Evolutionary conservation across 2,797 vertebrate species (phyloP), one percentile per base, ranked within the genome.

Genomic region (Lagorchestes hirsutus): DNA sequence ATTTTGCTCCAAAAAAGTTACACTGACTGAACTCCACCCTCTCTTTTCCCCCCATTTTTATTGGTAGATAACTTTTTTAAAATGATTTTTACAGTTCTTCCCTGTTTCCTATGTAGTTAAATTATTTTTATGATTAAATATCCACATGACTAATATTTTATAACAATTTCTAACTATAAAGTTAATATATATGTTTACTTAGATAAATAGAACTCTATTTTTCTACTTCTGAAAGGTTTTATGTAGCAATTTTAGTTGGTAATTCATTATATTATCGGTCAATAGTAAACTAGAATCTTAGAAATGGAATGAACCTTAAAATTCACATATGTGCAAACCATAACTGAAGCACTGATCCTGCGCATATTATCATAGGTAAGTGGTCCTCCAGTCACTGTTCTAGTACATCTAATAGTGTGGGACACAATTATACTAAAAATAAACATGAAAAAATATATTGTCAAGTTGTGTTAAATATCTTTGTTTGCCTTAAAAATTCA

Each of bases 401-500:
- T 87, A 27, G 0, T 50, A 87, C 3, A 8, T 46, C 40, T 8
- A 87, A 87, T 87, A 34, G 9, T 27, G 9, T 87, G 9, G 6
- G 27, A 74, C 34, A 40, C 46, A 8, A 46, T 40, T n/a, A 27
- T 50, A 12, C 74, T 50, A 22, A 46, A 27, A 27, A 28, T 5
- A 5, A 57, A 28, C 24, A 57, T 24, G 2, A 24, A 56, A 24
- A 57, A 57, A 56, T 4, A 40, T 16, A 82, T 40, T 46, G 24
- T 82, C 8, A 24, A 82, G 18, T 93, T 92, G 31, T 96, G 4
- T 96, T 94, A 14, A 91, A 93, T 31, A 3, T 87, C 11, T 93
- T 1, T 90, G 52, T 92, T 96, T 96, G 92, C 0, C 54, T 95
- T 93, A 93, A 34, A 90, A 93, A 93, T 90, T 54, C 93, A 58